phyloP scores from a whole-genome alignment of 2,888 invertebrate species.

The Hirudinaria manillensis region DNA sequence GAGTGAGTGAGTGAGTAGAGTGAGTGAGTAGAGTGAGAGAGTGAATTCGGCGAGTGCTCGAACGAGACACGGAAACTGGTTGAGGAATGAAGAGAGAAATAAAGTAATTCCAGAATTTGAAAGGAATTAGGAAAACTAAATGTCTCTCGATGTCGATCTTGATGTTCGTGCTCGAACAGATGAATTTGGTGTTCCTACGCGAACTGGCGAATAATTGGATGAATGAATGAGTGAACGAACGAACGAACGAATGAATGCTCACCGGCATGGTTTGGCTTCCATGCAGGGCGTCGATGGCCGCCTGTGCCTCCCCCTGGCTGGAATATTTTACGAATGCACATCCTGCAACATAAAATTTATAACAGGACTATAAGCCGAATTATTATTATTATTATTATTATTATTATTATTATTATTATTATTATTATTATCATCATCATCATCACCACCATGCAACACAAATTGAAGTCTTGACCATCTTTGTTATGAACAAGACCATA shows the following conservation, averaged over 20 bases:
- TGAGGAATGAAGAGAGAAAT: neutral
- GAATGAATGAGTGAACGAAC: slow-evolving; percentile 12
- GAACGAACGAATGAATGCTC: slow-evolving; percentile 59
- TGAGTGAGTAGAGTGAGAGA: neutral
- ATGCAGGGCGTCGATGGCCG: slow-evolving; percentile 94
- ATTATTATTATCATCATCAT: too few species aligned
- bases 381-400: too few species aligned
- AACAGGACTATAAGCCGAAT: too few species aligned
- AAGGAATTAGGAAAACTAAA: neutral
- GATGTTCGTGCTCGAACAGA: neutral
- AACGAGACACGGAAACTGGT: neutral
- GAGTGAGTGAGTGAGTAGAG: slow-evolving; percentile 5
- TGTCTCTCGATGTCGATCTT: too few species aligned
- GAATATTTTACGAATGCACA: slow-evolving; percentile 99
- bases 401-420: neutral
- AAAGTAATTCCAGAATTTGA: slow-evolving; percentile 2
- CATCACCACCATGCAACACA: neutral
- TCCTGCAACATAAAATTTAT: slow-evolving; percentile 63
- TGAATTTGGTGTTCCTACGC: neutral
- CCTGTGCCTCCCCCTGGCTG: slow-evolving; percentile 92
- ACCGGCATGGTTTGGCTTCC: slow-evolving; percentile 99
- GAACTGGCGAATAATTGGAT: neutral
- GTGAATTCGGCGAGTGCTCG: neutral
- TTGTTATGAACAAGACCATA: too few species aligned
- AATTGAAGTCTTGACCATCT: too few species aligned